Conservation (phyloP, 1,140 invertebrate species). For the Brachionus angularis region DNA sequence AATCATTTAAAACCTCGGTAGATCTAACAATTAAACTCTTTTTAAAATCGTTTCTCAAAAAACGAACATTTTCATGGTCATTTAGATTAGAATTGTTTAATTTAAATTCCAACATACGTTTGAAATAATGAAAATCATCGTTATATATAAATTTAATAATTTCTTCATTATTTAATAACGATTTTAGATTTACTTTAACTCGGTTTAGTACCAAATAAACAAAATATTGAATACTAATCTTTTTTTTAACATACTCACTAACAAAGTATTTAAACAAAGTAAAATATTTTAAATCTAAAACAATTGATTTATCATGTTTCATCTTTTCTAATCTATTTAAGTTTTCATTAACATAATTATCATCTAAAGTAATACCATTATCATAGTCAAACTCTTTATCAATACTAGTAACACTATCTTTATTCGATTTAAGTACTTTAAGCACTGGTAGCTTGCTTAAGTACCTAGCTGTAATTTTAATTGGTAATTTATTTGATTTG, state of each 20-base stretch:
- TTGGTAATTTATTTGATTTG: conserved; percentile 9
- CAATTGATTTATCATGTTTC: neutral
- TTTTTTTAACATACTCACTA: neutral
- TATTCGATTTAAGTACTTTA: conserved; percentile 10
- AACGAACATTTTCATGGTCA: conserved; percentile 14
- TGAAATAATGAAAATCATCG: conserved; percentile 35
- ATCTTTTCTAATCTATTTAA: neutral
- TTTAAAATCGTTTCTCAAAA: conserved; percentile 24
- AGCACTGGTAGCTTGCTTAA: conserved; percentile 15
- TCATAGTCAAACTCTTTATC: conserved; percentile 18
- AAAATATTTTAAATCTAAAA: neutral
- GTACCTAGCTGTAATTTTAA: conserved; percentile 30
- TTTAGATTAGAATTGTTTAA: neutral
- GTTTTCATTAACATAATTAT: conserved; percentile 2
- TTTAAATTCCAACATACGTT: conserved; percentile 13
- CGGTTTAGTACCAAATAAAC: conserved; percentile 21
- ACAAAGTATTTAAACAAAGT: conserved; percentile 25
- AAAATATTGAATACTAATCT: conserved; percentile 31
- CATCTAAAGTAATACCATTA: neutral
- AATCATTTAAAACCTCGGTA: conserved; percentile 37
- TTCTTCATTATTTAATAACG: conserved; percentile 8
- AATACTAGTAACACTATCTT: conserved; percentile 22
- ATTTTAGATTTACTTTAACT: conserved; percentile 6
- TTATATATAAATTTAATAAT: conserved; percentile 6
- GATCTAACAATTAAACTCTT: conserved; percentile 16